Conservation (phyloP, 2,113 vertebrate species). For the Albula goreensis region DNA sequence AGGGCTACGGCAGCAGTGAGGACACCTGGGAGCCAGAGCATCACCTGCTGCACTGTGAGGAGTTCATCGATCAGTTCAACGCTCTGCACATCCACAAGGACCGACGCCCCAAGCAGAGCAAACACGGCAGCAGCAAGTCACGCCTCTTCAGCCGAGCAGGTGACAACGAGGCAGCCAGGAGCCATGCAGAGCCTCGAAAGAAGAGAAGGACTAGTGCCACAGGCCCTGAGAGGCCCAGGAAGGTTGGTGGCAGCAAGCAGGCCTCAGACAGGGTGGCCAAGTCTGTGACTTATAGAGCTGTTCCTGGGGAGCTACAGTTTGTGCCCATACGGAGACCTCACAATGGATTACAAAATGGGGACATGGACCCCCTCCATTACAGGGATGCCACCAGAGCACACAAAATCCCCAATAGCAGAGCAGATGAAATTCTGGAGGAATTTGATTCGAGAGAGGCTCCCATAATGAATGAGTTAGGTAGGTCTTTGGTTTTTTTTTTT, state of each 20-base stretch:
- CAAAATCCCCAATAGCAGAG: slow-evolving; percentile 64
- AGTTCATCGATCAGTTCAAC: slow-evolving; percentile 96
- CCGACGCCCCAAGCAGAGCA: slow-evolving; percentile 76
- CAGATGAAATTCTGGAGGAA: slow-evolving; percentile 68
- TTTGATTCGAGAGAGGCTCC: slow-evolving; percentile 69
- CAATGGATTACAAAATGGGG: slow-evolving; percentile 85
- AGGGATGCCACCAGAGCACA: slow-evolving; percentile 77
- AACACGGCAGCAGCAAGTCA: slow-evolving; percentile 52
- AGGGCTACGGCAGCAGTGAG: slow-evolving; percentile 92
- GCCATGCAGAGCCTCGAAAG: slow-evolving; percentile 76
- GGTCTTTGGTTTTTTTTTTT: slow-evolving; percentile 39
- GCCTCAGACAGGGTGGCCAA: slow-evolving; percentile 79
- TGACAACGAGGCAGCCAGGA: slow-evolving; percentile 70
- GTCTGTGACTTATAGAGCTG: slow-evolving; percentile 83
- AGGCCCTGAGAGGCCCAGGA: slow-evolving; percentile 72
- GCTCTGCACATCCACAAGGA: slow-evolving; percentile 79
- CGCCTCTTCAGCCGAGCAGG: slow-evolving; percentile 68
- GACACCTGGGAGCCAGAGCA: slow-evolving; percentile 97
- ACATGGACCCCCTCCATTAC: slow-evolving; percentile 77
- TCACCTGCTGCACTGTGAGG: slow-evolving; percentile 92
- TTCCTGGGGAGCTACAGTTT: slow-evolving; percentile 81
- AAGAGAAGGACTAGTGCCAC: slow-evolving; percentile 78
- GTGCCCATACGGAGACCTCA: slow-evolving; percentile 80
- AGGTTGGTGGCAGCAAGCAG: slow-evolving; percentile 70
- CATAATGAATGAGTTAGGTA: slow-evolving; percentile 82